Conservation (phyloP, 92 coral and sea anemone species). For the Siderastrea siderea region DNA sequence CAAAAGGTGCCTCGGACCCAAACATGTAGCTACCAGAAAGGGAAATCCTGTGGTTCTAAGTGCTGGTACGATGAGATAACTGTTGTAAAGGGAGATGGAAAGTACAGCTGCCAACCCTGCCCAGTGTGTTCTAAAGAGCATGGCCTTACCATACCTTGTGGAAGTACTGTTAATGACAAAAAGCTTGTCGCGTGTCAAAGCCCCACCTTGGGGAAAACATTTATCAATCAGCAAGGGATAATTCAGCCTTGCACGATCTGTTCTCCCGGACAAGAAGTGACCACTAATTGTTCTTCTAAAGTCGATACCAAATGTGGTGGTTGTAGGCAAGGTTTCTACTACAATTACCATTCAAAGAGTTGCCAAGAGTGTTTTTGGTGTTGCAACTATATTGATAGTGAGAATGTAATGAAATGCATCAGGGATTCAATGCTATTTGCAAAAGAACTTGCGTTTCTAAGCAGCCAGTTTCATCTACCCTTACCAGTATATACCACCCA, state of each 20-base stretch:
- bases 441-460: background rate
- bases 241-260: slow-evolving; percentile 31
- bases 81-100: slow-evolving; percentile 5
- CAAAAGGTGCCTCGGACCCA: slow-evolving; percentile 12
- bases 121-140: slow-evolving; percentile 17
- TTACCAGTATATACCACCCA: background rate
- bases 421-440: slow-evolving; percentile 7
- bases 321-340: slow-evolving; percentile 44
- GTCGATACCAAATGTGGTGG: slow-evolving; percentile 40
- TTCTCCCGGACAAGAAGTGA: slow-evolving; percentile 1
- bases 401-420: background rate
- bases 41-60: slow-evolving; percentile 11
- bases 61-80: slow-evolving; percentile 46
- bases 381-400: slow-evolving; percentile 13
- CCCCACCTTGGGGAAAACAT: slow-evolving; percentile 27
- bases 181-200: background rate
- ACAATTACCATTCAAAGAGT: slow-evolving; percentile 3
- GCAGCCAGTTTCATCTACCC: too few species aligned
- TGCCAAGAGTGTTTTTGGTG: slow-evolving; percentile 43
- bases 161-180: slow-evolving; percentile 10
- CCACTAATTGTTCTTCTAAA: slow-evolving; percentile 31
- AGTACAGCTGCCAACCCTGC: slow-evolving; percentile 22
- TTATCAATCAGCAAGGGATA: slow-evolving; percentile 24
- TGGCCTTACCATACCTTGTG: slow-evolving; percentile 43
- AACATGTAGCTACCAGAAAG: slow-evolving; percentile 30